phyloP scores from a whole-genome alignment of 37 sponge, comb jelly and placozoan species.

The Diacarnus erythraeanus region DNA sequence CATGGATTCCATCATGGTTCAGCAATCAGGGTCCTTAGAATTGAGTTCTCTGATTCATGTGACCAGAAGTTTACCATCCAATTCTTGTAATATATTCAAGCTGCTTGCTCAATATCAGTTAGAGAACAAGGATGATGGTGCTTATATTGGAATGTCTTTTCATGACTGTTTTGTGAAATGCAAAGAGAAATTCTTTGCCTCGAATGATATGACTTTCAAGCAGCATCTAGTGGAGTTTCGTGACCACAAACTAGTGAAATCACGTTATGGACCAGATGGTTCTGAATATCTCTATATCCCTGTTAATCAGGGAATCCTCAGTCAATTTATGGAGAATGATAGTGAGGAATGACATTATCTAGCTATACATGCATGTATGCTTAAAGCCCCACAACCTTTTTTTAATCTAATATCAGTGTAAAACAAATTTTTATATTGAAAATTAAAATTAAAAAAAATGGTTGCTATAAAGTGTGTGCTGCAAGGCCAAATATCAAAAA shows the following conservation, averaged over 20 bases:
- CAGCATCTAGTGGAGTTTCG: conserved; percentile 91
- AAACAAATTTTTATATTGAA: too few relatives aligned
- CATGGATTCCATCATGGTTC: conserved; percentile 79
- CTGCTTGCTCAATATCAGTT: conserved; percentile 73
- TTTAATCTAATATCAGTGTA: too few relatives aligned
- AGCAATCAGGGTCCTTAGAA: conserved; percentile 65
- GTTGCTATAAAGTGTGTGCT: too few relatives aligned
- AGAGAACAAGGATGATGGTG: conserved; percentile 46
- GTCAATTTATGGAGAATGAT: conserved; percentile 37
- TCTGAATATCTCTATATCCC: conserved; percentile 69
- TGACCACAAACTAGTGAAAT: conserved; percentile 90
- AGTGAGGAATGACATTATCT: background rate
- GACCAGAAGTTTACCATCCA: conserved; percentile 88
- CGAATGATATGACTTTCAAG: conserved; percentile 79
- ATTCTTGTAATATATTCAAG: conserved; percentile 81
- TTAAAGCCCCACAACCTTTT: too few relatives aligned
- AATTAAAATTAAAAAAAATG: too few relatives aligned
- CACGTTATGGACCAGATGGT: conserved; percentile 72
- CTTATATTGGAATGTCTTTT: conserved; percentile 76
- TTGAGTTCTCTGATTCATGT: conserved; percentile 88
- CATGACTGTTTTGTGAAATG: conserved; percentile 82
- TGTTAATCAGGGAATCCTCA: conserved; percentile 38
- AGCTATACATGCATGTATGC: too few relatives aligned
- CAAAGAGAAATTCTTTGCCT: conserved; percentile 90
- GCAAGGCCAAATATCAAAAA: too few relatives aligned